These are phyloP conservation scores for Baryphthengus martii DNA, from an alignment of 2,113 vertebrate genomes.

Conservation along the genomic window DNA sequence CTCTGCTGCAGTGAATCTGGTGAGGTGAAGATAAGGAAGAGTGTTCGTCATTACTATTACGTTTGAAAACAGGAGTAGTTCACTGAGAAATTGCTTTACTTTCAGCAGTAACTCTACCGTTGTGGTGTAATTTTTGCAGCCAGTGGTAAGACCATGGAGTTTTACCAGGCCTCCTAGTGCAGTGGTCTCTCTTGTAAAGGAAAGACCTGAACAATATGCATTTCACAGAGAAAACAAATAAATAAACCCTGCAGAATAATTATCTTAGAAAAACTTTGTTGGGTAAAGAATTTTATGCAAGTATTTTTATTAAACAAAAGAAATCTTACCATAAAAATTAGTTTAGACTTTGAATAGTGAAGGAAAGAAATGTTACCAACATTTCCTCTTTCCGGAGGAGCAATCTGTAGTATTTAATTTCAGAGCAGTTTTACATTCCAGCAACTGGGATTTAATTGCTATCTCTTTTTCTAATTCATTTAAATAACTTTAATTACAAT, in stretches of 20 bases:
- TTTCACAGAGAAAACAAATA: background rate
- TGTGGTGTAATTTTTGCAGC: background rate
- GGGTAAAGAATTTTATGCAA: background rate
- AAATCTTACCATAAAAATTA: background rate
- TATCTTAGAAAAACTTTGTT: background rate
- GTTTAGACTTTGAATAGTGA: background rate
- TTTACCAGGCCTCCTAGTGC: background rate
- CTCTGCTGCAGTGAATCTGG: background rate
- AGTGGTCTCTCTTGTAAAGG: background rate
- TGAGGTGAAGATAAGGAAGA: background rate
- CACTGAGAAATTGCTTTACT: background rate
- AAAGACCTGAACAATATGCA: background rate
- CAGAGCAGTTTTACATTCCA: background rate
- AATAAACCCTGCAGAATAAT: background rate
- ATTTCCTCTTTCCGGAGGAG: background rate
- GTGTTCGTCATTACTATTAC: background rate
- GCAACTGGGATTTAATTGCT: conserved; percentile 6
- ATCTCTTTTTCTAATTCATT: conserved; percentile 20
- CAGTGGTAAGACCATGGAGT: background rate
- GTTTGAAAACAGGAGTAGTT: background rate
- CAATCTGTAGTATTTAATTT: background rate
- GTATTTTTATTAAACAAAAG: background rate
- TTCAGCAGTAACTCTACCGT: background rate
- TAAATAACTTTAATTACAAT: conserved; percentile 22
- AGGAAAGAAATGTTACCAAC: background rate